These are phyloP conservation scores for Homalodisca vitripennis DNA, from an alignment of 1,140 invertebrate genomes.

Conservation along the genomic window DNA sequence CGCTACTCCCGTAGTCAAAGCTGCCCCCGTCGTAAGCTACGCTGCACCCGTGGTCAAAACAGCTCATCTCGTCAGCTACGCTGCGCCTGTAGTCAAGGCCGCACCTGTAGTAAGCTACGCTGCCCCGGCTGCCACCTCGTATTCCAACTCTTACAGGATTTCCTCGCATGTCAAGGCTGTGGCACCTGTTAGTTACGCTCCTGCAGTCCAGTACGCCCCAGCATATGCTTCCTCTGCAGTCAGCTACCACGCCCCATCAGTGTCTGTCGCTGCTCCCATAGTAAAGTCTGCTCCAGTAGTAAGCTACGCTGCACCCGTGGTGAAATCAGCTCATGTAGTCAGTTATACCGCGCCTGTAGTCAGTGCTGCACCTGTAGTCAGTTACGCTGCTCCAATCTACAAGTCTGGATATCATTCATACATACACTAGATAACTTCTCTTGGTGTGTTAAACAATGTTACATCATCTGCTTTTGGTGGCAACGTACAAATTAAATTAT, in stretches of 20 bases:
- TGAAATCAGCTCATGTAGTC: constrained; percentile 39
- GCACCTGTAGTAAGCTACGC: constrained; percentile 33
- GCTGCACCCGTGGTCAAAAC: constrained; percentile 43
- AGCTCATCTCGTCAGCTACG: constrained; percentile 41
- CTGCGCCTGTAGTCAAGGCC: constrained; percentile 33
- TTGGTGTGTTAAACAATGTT: too few species aligned
- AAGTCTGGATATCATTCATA: too few species aligned
- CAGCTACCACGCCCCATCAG: constrained; percentile 44
- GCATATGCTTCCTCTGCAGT: constrained; percentile 39
- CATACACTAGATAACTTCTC: too few species aligned
- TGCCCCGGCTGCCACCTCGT: constrained; percentile 32
- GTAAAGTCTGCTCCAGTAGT: constrained; percentile 11
- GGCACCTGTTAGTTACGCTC: not conserved
- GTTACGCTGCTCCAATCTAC: constrained; percentile 43
- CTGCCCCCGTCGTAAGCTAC: constrained; percentile 33
- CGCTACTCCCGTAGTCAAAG: constrained; percentile 3
- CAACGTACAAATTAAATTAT: too few species aligned
- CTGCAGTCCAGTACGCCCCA: constrained; percentile 4
- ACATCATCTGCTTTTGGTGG: too few species aligned
- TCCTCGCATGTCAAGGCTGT: not conserved
- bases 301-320: constrained; percentile 18
- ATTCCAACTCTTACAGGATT: constrained; percentile 38
- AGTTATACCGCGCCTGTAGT: too few species aligned
- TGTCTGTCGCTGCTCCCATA: not conserved
- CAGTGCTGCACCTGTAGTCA: too few species aligned